Conservation (phyloP, 2,888 invertebrate species). For the Lampropteryx suffumata region DNA sequence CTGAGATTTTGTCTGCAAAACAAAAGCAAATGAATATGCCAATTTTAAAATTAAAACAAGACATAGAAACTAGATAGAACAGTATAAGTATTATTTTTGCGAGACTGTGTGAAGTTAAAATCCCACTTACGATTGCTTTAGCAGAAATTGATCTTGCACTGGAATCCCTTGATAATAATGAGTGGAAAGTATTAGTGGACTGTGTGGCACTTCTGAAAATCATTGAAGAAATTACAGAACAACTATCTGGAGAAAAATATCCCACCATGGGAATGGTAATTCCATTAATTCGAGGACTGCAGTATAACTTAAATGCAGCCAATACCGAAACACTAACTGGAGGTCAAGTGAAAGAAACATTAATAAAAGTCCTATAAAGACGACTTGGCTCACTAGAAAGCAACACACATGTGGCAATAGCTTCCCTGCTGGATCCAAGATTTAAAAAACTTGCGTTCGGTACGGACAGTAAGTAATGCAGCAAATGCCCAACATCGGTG, state of each 20-base stretch:
- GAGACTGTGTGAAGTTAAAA: slow-evolving; percentile 20
- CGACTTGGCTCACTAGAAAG: slow-evolving; percentile 21
- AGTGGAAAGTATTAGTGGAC: slow-evolving; percentile 16
- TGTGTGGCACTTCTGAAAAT: slow-evolving; percentile 13
- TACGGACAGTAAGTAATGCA: slow-evolving; percentile 6
- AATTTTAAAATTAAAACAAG: slow-evolving; percentile 26
- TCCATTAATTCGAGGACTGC: slow-evolving; percentile 22
- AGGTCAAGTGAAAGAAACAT: not conserved
- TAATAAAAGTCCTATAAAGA: slow-evolving; percentile 7
- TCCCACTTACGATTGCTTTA: slow-evolving; percentile 20
- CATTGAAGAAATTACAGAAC: slow-evolving; percentile 11
- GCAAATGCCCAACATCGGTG: not conserved
- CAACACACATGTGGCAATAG: slow-evolving; percentile 17
- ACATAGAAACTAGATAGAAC: slow-evolving; percentile 21
- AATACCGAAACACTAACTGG: slow-evolving; percentile 13
- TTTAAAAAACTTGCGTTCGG: slow-evolving; percentile 24
- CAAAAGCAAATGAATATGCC: slow-evolving; percentile 25
- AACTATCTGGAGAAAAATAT: slow-evolving; percentile 22
- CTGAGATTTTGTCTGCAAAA: slow-evolving; percentile 8
- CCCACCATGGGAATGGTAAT: slow-evolving; percentile 23
- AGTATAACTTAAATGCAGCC: slow-evolving; percentile 13
- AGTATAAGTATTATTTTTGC: slow-evolving; percentile 17
- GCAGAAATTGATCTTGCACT: slow-evolving; percentile 3
- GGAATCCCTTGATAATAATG: slow-evolving; percentile 9
- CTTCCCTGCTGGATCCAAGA: slow-evolving; percentile 18